Evolutionary conservation across 2,797 vertebrate genomes (phyloP).

Genomic region (Hipposideros larvatus): DNA sequence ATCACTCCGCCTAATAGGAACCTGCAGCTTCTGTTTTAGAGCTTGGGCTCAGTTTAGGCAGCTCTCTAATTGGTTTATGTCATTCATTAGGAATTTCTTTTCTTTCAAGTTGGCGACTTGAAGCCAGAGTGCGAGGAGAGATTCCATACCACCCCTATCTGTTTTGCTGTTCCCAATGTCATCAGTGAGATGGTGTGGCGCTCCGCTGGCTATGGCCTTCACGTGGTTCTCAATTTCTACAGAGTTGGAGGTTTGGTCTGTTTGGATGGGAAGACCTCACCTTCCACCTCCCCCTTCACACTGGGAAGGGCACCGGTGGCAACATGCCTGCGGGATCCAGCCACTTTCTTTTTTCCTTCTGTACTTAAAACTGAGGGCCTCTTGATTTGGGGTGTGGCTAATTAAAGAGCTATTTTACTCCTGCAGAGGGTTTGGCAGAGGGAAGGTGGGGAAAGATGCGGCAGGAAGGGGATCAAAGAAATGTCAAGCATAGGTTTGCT

Average conservation of each 20-base stretch:
- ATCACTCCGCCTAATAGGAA: constrained; percentile 21
- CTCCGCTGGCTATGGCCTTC: constrained; percentile 65
- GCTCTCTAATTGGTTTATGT: constrained; percentile 72
- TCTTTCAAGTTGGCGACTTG: constrained; percentile 70
- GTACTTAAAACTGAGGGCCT: not conserved
- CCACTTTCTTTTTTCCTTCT: not conserved
- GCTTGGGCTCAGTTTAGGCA: constrained; percentile 65
- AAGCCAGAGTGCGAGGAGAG: constrained; percentile 69
- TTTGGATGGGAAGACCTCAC: constrained; percentile 53
- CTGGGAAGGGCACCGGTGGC: not conserved
- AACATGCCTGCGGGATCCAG: not conserved
- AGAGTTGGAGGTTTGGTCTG: constrained; percentile 73
- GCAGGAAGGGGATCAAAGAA: not conserved
- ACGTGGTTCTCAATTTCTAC: constrained; percentile 71
- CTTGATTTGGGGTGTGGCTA: not conserved
- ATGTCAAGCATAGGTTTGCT: not conserved
- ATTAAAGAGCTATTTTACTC: not conserved
- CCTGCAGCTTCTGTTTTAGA: constrained; percentile 37
- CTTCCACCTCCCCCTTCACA: not conserved
- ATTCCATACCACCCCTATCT: constrained; percentile 65
- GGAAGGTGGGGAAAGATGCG: not conserved
- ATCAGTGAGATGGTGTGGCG: constrained; percentile 71
- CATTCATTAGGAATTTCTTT: constrained; percentile 81
- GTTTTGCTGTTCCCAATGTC: constrained; percentile 71
- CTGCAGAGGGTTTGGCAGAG: not conserved